phyloP scores from a whole-genome alignment of 1,140 invertebrate species.

The Scaptomyza hsui region DNA sequence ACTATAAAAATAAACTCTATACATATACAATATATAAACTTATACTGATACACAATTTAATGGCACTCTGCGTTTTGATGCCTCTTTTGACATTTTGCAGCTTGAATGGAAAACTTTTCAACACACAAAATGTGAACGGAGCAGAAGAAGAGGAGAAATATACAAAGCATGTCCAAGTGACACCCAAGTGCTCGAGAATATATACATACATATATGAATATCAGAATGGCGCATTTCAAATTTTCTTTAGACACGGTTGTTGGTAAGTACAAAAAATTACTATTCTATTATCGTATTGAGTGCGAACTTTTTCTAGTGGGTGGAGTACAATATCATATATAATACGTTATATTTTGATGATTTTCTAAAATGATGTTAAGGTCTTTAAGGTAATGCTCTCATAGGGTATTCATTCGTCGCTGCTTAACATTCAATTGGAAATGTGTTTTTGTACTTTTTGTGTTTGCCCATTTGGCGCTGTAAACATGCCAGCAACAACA shows the following conservation, averaged over 20 bases:
- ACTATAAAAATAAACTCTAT: neutral
- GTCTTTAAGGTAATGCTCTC: too few species aligned
- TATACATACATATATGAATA: slow-evolving; percentile 15
- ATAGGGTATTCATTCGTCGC: neutral
- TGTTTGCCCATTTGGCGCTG: slow-evolving; percentile 41
- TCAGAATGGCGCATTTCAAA: slow-evolving; percentile 17
- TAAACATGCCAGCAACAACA: slow-evolving; percentile 48
- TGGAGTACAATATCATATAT: too few species aligned
- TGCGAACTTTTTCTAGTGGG: too few species aligned
- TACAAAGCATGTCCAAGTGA: slow-evolving; percentile 39
- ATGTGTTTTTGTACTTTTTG: slow-evolving; percentile 30
- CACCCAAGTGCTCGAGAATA: slow-evolving; percentile 25
- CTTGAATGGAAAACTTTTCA: slow-evolving; percentile 42
- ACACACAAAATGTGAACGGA: slow-evolving; percentile 4
- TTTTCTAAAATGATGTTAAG: too few species aligned
- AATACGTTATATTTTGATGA: too few species aligned
- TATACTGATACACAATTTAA: slow-evolving; percentile 10
- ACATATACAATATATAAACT: neutral
- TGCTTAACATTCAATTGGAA: slow-evolving; percentile 28
- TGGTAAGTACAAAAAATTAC: slow-evolving; percentile 25
- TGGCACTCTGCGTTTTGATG: slow-evolving; percentile 24
- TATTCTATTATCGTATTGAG: neutral
- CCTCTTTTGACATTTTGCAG: slow-evolving; percentile 46
- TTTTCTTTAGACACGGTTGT: slow-evolving; percentile 8
- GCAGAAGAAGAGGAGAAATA: neutral